These are phyloP conservation scores for Melitaea cinxia DNA, from an alignment of 1,140 invertebrate genomes.

Conservation along the genomic window DNA sequence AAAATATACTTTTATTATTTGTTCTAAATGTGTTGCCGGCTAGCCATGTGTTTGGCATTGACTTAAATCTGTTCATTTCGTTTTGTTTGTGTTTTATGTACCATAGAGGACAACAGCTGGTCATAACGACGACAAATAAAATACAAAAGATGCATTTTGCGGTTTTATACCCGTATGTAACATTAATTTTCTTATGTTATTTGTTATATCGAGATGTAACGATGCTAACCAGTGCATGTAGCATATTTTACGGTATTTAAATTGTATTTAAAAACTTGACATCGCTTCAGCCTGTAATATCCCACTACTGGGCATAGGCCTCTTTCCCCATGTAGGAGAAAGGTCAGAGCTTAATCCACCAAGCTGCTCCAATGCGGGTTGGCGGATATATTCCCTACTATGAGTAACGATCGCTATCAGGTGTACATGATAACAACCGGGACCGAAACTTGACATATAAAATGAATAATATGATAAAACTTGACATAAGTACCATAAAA, in stretches of 20 bases:
- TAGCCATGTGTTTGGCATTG: conserved; percentile 33
- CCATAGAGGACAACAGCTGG: conserved; percentile 11
- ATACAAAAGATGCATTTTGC: conserved; percentile 3
- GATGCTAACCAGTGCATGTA: too few relatives aligned
- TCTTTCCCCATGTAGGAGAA: too few relatives aligned
- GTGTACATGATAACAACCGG: too few relatives aligned
- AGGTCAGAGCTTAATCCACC: too few relatives aligned
- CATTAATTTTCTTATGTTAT: conserved; percentile 5
- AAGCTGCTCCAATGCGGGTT: too few relatives aligned
- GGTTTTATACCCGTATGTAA: background rate
- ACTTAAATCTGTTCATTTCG: conserved; percentile 29
- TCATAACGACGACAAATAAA: conserved; percentile 15
- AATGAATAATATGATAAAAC: too few relatives aligned
- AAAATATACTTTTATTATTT: background rate
- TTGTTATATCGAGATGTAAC: background rate
- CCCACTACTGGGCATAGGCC: too few relatives aligned
- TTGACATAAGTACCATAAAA: too few relatives aligned
- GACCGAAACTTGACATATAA: background rate
- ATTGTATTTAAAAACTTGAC: background rate
- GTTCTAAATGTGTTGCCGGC: background rate
- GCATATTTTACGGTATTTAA: background rate
- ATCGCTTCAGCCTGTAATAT: too few relatives aligned
- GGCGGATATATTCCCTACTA: too few relatives aligned
- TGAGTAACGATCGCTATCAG: too few relatives aligned
- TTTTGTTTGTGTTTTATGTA: conserved; percentile 27